Conservation (phyloP, 2,888 invertebrate genomes). For the Sussaba pulchella region DNA sequence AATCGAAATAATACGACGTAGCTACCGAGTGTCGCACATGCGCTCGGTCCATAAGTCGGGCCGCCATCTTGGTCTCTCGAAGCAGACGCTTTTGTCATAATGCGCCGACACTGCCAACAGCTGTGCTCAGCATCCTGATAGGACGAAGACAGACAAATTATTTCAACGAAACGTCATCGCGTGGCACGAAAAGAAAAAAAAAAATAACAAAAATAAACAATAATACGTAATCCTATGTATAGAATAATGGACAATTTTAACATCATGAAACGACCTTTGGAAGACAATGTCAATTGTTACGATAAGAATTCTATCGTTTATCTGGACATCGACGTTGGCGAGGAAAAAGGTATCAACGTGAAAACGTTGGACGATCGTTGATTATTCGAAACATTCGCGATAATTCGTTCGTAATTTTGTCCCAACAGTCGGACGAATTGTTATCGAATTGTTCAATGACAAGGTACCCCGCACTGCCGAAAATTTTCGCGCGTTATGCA, state of each 20-base stretch:
- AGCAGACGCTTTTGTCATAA: too few relatives aligned
- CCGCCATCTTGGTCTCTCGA: too few relatives aligned
- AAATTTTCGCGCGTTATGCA: conserved; percentile 96
- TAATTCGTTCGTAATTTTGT: conserved; percentile 54
- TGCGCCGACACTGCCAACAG: too few relatives aligned
- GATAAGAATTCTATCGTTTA: conserved; percentile 88
- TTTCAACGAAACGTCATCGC: too few relatives aligned
- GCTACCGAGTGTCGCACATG: too few relatives aligned
- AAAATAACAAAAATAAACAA: not conserved
- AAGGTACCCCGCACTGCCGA: conserved; percentile 94
- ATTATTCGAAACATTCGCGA: conserved; percentile 6
- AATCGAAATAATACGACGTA: too few relatives aligned
- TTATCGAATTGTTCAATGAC: conserved; percentile 94
- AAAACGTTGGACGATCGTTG: conserved; percentile 7
- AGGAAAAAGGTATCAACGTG: conserved; percentile 87
- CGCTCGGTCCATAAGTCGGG: too few relatives aligned
- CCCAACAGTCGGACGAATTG: conserved; percentile 90
- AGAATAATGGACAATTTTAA: not conserved
- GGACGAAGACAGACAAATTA: too few relatives aligned
- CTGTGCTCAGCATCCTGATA: too few relatives aligned
- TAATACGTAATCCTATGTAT: too few relatives aligned
- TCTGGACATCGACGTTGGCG: conserved; percentile 89
- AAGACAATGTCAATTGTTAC: conserved; percentile 59
- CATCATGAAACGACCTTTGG: conserved; percentile 72
- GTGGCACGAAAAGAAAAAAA: not conserved